Conservation (phyloP, 2,888 invertebrate species). For the Microchrysa polita region DNA sequence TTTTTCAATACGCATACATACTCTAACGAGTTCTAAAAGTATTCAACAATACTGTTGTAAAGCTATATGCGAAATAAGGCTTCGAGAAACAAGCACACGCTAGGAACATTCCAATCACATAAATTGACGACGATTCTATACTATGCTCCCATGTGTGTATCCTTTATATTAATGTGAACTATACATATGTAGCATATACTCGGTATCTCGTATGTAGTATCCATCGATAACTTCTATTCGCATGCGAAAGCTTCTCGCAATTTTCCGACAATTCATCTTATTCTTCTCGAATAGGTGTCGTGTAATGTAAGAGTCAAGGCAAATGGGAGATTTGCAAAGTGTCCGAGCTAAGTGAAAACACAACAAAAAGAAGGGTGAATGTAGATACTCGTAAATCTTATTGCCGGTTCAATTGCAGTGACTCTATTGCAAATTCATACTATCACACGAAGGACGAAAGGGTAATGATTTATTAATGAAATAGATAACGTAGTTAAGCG, state of each 20-base stretch:
- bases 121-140: constrained; percentile 47
- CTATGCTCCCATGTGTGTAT: constrained; percentile 1
- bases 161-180: constrained; percentile 5
- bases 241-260: constrained; percentile 49
- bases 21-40: constrained; percentile 1
- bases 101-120: constrained; percentile 48
- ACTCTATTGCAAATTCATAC: too few relatives aligned
- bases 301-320: constrained; percentile 17
- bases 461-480: too few relatives aligned
- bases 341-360: too few relatives aligned
- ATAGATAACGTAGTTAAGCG: too few relatives aligned
- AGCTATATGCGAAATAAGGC: neutral
- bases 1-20: constrained; percentile 12
- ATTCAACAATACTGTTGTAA: constrained; percentile 8
- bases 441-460: too few relatives aligned
- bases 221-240: neutral
- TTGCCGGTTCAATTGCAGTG: too few relatives aligned
- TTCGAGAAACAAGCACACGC: constrained; percentile 16
- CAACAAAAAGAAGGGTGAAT: too few relatives aligned
- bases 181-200: too few relatives aligned
- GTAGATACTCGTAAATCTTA: too few relatives aligned
- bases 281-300: constrained; percentile 6
- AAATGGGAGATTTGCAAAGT: constrained; percentile 22
- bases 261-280: constrained; percentile 41
- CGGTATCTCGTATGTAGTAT: neutral